A percentile compares a stretch with the other conserved stretches of the same genome.
Evolutionary conservation across 2,888 invertebrate genomes (phyloP).

Genomic region (Syrphus vitripennis): DNA sequence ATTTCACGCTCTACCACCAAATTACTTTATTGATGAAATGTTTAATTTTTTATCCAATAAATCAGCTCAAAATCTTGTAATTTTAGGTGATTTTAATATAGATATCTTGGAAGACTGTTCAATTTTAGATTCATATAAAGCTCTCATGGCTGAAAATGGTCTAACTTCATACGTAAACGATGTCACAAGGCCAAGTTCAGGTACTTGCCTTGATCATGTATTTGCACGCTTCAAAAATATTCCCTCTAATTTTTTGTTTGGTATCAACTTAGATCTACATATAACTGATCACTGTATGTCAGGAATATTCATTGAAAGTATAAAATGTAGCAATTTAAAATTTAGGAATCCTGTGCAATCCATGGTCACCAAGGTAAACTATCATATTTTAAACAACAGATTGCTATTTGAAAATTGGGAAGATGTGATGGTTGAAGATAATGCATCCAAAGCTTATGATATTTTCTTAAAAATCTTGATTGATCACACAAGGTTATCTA

Average conservation of each 20-base stretch:
- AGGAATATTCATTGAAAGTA: background rate
- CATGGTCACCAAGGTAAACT: background rate
- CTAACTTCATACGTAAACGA: background rate
- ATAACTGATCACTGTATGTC: background rate
- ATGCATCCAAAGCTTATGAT: background rate
- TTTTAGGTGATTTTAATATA: background rate
- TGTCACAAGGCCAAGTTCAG: background rate
- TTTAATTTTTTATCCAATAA: background rate
- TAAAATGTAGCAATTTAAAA: background rate
- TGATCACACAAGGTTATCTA: background rate
- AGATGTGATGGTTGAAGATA: background rate
- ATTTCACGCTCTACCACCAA: background rate
- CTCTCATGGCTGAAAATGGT: background rate
- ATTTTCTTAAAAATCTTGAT: background rate
- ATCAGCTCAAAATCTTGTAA: background rate
- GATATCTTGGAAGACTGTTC: background rate
- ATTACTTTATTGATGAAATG: background rate
- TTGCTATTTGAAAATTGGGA: background rate
- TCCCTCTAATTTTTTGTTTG: background rate
- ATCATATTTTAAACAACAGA: background rate
- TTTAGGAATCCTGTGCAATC: background rate
- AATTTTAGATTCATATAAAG: background rate
- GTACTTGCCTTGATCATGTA: background rate
- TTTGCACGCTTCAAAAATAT: background rate
- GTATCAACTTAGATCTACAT: slow-evolving; percentile 1